These are phyloP conservation scores for Hylaeus anthracinus DNA, from an alignment of 1,140 invertebrate genomes.

Conservation along the genomic window DNA sequence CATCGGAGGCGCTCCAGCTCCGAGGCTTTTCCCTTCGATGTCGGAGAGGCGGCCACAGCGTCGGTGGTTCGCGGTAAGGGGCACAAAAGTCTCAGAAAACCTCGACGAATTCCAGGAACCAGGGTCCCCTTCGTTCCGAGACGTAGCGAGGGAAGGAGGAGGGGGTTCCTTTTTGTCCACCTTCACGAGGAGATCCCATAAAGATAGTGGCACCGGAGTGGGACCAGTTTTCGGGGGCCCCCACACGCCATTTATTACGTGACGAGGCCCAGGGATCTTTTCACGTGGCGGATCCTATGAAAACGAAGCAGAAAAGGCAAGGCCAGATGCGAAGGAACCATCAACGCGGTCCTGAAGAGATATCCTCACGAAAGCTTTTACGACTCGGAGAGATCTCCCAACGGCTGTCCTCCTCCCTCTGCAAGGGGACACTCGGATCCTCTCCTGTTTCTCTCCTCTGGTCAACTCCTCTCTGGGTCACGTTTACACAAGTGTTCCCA, in stretches of 20 bases:
- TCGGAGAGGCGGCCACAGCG: not conserved
- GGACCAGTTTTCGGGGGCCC: slow-evolving; percentile 73
- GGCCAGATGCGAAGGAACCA: slow-evolving; percentile 39
- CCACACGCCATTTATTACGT: slow-evolving; percentile 63
- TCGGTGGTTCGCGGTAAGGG: slow-evolving; percentile 66
- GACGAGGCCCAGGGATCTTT: slow-evolving; percentile 63
- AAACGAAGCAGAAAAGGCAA: slow-evolving; percentile 35
- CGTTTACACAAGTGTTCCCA: slow-evolving; percentile 59
- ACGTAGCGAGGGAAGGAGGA: not conserved
- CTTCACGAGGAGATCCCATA: slow-evolving; percentile 70
- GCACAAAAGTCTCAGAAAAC: slow-evolving; percentile 76
- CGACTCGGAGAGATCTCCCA: slow-evolving; percentile 4
- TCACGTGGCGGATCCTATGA: slow-evolving; percentile 60
- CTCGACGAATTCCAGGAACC: slow-evolving; percentile 72
- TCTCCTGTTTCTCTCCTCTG: slow-evolving; percentile 41
- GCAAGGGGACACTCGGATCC: slow-evolving; percentile 7
- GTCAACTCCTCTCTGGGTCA: slow-evolving; percentile 41
- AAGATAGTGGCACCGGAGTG: slow-evolving; percentile 68
- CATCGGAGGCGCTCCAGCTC: not conserved
- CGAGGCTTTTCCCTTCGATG: slow-evolving; percentile 13
- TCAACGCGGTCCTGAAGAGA: not conserved
- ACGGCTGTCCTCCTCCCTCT: not conserved
- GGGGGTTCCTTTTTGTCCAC: slow-evolving; percentile 63
- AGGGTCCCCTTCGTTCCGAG: slow-evolving; percentile 30
- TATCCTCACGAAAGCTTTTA: slow-evolving; percentile 31